These are phyloP conservation scores for Sarotherodon lohbergeri DNA, from an alignment of 2,113 vertebrate species.

Conservation along the genomic window DNA sequence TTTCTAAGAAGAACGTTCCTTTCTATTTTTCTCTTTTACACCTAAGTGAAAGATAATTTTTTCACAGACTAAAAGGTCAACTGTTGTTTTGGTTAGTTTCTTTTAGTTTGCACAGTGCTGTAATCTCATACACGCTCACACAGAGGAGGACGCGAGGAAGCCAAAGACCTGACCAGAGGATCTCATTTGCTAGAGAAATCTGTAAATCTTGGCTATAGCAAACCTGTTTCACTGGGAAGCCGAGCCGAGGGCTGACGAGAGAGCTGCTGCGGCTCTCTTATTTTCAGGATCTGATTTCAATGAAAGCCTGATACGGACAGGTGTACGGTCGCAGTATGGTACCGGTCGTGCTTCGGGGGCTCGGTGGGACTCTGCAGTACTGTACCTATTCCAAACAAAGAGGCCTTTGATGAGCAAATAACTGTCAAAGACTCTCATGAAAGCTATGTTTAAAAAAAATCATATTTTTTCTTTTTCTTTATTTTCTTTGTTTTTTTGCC, in stretches of 20 bases:
- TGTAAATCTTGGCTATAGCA: conserved; percentile 34
- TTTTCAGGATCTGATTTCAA: background rate
- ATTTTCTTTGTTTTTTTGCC: conserved; percentile 29
- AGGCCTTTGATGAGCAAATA: conserved; percentile 72
- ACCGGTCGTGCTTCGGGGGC: conserved; percentile 27
- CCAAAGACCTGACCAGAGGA: conserved; percentile 65
- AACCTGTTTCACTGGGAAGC: conserved; percentile 23
- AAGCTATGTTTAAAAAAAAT: conserved; percentile 21
- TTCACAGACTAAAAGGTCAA: conserved; percentile 66
- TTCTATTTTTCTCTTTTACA: conserved; percentile 74
- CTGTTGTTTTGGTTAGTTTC: conserved; percentile 54
- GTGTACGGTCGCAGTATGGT: conserved; percentile 1
- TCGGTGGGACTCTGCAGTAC: conserved; percentile 48
- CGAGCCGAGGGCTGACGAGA: conserved; percentile 29
- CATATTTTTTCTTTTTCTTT: background rate
- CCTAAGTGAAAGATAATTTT: conserved; percentile 62
- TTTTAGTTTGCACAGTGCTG: conserved; percentile 73
- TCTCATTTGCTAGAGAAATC: conserved; percentile 43
- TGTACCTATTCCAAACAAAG: conserved; percentile 63
- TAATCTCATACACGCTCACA: conserved; percentile 64
- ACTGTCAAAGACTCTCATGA: conserved; percentile 58
- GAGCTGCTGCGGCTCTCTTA: conserved; percentile 24
- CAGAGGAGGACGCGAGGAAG: conserved; percentile 43
- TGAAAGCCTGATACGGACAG: conserved; percentile 39
- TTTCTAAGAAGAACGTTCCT: conserved; percentile 61